Conservation (phyloP, 2,797 vertebrate genomes). For the Orestias chungarensis region DNA sequence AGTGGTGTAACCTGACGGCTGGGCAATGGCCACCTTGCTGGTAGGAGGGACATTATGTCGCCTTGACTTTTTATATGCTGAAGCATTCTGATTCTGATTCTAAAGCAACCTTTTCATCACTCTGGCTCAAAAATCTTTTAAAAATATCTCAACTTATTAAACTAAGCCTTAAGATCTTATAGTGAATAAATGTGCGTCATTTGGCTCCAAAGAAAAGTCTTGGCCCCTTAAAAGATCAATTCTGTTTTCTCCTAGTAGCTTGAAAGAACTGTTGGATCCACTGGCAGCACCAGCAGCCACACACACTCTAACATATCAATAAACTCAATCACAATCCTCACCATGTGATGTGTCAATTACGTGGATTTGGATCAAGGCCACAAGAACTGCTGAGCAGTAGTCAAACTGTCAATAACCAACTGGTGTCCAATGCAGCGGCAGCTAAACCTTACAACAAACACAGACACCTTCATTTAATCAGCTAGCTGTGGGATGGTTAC, state of each 20-base stretch:
- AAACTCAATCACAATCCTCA: constrained; percentile 68
- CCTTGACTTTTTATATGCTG: no score
- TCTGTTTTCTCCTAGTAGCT: constrained; percentile 39
- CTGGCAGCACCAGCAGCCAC: constrained; percentile 37
- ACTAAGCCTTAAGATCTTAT: not conserved
- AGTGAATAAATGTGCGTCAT: no score
- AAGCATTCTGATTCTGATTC: no score
- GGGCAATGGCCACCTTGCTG: not conserved
- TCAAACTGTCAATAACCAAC: constrained; percentile 61
- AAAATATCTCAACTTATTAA: not conserved
- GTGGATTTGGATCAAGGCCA: constrained; percentile 44
- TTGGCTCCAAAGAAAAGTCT: not conserved
- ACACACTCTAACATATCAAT: constrained; percentile 53
- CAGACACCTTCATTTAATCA: constrained; percentile 50
- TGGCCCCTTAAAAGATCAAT: constrained; percentile 30
- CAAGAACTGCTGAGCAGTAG: constrained; percentile 29
- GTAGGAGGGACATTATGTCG: not conserved
- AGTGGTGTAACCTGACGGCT: not conserved
- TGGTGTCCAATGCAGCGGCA: constrained; percentile 36
- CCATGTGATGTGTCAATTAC: constrained; percentile 64
- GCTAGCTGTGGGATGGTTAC: constrained; percentile 10
- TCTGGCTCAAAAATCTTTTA: not conserved
- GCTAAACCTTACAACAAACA: constrained; percentile 42
- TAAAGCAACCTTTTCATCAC: not conserved
- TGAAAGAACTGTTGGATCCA: constrained; percentile 40